Base-by-base conservation (phyloP, 2,113 vertebrate genomes). In the Ranitomeya variabilis region DNA sequence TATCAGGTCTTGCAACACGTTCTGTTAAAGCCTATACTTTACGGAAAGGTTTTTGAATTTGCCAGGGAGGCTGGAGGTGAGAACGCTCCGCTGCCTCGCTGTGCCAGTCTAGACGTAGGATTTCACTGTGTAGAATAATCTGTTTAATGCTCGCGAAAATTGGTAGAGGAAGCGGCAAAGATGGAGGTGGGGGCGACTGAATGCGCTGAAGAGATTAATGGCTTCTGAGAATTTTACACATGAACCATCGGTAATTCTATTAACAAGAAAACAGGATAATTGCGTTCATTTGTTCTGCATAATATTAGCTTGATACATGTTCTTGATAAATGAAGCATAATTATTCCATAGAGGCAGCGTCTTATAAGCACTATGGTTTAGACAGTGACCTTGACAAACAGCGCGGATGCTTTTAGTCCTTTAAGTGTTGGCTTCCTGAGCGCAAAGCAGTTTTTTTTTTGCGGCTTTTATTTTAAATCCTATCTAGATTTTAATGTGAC, bases 191-290 rank as follows among this genome's bases (percentile, higher is more conserved):
- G 51, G 81, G 51, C 13, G 64, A 83, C 16, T 23, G 19, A 66
- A 71, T 55, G 67, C 45, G 83, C 54, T 85, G 83, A 60, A 73
- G 57, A 76, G 83, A 76, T 85, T 74, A 85, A 85, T 85, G 67
- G 15, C 14, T 85, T 76, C 83, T 85, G 21, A 21, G 83, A 57
- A 85, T 85, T 74, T 85, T 85, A 84, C 66, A 84, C 64, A 69
- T 84, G 66, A 84, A 71, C 64, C 80, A 71, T 84, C 51, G 15
- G 69, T 85, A 85, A 85, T 85, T 73, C 67, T 85, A 85, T 85
- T 85, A 85, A 71, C 52, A 85, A 85, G 83, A 85, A 85, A 85
- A 76, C 83, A 85, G 54, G 54, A 84, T 84, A 84, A 84, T 84
- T 84, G 64, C 82, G 26, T 71, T 76, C 52, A 74, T 85, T 85